Evolutionary conservation across 2,888 invertebrate species (phyloP), one percentile per base, ranked within the genome.

Genomic region (Scaptodrosophila latifasciaeformis): DNA sequence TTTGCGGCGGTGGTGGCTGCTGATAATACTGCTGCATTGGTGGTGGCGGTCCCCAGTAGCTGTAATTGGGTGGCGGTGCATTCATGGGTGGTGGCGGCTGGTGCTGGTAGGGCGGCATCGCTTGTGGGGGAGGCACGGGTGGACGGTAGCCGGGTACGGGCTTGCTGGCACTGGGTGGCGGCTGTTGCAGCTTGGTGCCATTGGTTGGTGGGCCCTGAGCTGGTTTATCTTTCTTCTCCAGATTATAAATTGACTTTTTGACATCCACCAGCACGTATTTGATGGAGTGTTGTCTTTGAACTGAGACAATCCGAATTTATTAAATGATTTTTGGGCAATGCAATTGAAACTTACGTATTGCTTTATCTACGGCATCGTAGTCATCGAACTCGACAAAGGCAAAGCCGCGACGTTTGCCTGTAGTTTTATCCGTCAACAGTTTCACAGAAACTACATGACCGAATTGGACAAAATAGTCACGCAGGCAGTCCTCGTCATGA

Each of bases 321-420:
- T 43, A 63, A 67, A 37, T 43, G 2, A 17, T 7, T 49, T 7
- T 1, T 4, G 2, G n/a, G 29, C n/a, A 18, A 10, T 13, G 1
- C 43, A n/a, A 34, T 13, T 2, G 18, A n/a, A 10, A 92, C 95
- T 92, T 89, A 96, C 96, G 90, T 78, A 96, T 95, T 83, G 96
- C 93, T 87, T 96, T 97, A 85, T 99, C 98, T 46, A 98, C 97
- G 1, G 96, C 93, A 87, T 99, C 98, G 84, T 97, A 97, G 85
- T 99, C 98, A 82, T 97, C 96, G 86, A 96, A 99, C 84, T 97
- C 96, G 30, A 99, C 92, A 86, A 98, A 98, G 17, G 95, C 97
- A 86, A 98, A 99, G 2, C 98, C 98, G 59, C 97, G 90, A 72
- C 95, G 95, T 86, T 96, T 97, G 29, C 96, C 96, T 1, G 95